These are phyloP conservation scores for Meteorus sp. DNA, from an alignment of 1,140 invertebrate species.

Conservation along the genomic window DNA sequence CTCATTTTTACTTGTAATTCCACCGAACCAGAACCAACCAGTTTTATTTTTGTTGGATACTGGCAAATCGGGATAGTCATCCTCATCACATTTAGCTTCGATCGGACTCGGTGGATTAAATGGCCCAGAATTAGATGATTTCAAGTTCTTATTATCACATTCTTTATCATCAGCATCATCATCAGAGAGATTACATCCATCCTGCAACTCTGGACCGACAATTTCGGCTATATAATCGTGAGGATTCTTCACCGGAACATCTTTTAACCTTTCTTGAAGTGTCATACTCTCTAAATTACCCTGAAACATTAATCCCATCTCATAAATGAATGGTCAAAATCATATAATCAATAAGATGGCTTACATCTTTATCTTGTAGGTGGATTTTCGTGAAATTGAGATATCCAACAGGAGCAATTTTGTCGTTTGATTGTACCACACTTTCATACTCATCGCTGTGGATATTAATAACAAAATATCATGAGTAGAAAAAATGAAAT, in stretches of 20 bases:
- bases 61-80: constrained; percentile 53
- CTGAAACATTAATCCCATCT: constrained; percentile 38
- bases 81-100: constrained; percentile 45
- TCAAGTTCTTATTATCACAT: constrained; percentile 46
- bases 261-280: constrained; percentile 57
- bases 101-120: constrained; percentile 47
- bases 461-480: constrained; percentile 45
- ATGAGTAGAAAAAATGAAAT: background rate
- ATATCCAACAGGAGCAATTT: constrained; percentile 91
- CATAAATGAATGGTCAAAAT: constrained; percentile 10
- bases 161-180: constrained; percentile 55
- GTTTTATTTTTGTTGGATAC: constrained; percentile 66
- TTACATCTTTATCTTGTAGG: constrained; percentile 70
- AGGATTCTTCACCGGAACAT: constrained; percentile 61
- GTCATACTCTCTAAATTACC: constrained; percentile 48
- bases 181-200: constrained; percentile 58
- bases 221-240: constrained; percentile 64
- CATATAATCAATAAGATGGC: constrained; percentile 32
- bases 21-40: constrained; percentile 82
- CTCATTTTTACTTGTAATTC: constrained; percentile 67
- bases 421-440: constrained; percentile 86
- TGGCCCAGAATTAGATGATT: constrained; percentile 50
- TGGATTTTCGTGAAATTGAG: constrained; percentile 83
- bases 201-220: constrained; percentile 57
- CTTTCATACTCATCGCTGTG: constrained; percentile 84